Conservation (phyloP, 2,888 invertebrate genomes). For the Lucinisca nassula region DNA sequence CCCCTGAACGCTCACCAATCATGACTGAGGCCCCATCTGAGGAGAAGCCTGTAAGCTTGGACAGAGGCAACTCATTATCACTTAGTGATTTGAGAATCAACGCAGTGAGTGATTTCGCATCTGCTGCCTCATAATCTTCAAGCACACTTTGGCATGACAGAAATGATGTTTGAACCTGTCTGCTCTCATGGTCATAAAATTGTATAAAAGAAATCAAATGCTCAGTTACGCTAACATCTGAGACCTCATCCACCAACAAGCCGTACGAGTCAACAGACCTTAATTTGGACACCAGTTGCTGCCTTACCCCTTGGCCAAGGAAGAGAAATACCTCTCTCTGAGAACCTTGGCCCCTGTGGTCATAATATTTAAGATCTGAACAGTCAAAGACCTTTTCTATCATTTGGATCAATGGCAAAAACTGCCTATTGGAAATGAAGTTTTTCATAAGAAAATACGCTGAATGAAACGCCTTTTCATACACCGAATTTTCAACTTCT, state of each 20-base stretch:
- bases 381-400: conserved; percentile 27
- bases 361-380: conserved; percentile 43
- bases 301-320: conserved; percentile 9
- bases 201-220: conserved; percentile 31
- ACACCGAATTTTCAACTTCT: conserved; percentile 4
- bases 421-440: conserved; percentile 34
- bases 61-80: background rate
- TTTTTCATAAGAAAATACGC: conserved; percentile 44
- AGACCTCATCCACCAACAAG: conserved; percentile 40
- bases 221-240: conserved; percentile 33
- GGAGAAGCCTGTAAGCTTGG: conserved; percentile 16
- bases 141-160: conserved; percentile 39
- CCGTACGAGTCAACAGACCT: conserved; percentile 21
- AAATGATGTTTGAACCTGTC: conserved; percentile 22
- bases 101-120: conserved; percentile 30
- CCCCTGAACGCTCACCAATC: conserved; percentile 24
- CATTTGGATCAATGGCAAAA: conserved; percentile 23
- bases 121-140: background rate
- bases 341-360: conserved; percentile 24
- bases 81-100: background rate
- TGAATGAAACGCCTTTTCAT: conserved; percentile 17
- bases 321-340: conserved; percentile 31
- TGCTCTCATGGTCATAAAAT: background rate
- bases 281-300: background rate
- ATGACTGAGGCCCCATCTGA: conserved; percentile 48